A percentile compares a stretch with the other conserved stretches of the same genome.
These are phyloP conservation scores for Leucozona laternaria DNA, from an alignment of 2,888 invertebrate species.

Conservation along the genomic window DNA sequence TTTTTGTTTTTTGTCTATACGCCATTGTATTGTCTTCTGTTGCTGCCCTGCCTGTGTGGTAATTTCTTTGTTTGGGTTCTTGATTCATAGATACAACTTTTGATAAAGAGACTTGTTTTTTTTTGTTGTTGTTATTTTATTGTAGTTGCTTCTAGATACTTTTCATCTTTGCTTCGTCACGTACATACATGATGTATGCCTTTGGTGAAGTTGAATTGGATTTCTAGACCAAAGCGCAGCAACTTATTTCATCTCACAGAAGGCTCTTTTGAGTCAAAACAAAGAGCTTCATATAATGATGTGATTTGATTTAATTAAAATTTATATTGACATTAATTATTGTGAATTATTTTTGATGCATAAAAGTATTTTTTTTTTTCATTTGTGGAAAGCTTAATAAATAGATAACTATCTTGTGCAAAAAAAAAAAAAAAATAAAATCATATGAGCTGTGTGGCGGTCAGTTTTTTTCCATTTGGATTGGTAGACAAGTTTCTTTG, in stretches of 20 bases:
- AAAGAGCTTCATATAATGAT: conserved; percentile 9
- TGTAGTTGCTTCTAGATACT: background rate
- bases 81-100: conserved; percentile 44
- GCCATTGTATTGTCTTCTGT: conserved; percentile 3
- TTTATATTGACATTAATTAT: conserved; percentile 9
- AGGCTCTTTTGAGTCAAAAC: conserved; percentile 1
- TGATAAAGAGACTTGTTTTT: conserved; percentile 7
- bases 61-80: conserved; percentile 58
- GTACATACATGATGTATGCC: no score
- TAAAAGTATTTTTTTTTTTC: background rate
- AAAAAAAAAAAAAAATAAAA: background rate
- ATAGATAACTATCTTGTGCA: background rate
- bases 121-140: background rate
- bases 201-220: conserved; percentile 7
- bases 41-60: conserved; percentile 43
- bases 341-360: background rate
- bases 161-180: conserved; percentile 14
- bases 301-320: background rate
- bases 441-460: background rate
- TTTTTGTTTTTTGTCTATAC: conserved; percentile 7
- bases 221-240: conserved; percentile 18
- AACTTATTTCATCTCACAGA: conserved; percentile 2
- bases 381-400: background rate
- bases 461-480: background rate
- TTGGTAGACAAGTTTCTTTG: background rate